phyloP scores from a whole-genome alignment of 2,797 vertebrate genomes.

The Cyclopterus lumpus region DNA sequence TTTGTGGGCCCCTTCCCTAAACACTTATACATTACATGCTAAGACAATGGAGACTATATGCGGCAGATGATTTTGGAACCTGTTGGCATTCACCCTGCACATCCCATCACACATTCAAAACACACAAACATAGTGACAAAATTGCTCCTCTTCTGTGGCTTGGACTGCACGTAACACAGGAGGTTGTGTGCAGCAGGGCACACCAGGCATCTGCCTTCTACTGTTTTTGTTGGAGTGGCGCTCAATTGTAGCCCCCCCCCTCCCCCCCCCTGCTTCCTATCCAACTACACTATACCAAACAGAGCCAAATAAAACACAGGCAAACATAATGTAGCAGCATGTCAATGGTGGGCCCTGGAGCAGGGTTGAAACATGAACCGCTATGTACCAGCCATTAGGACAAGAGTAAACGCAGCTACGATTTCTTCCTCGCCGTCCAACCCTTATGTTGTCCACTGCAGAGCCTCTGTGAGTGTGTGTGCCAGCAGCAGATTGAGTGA shows the following conservation, averaged over 20 bases:
- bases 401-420: constrained; percentile 76
- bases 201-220: constrained; percentile 60
- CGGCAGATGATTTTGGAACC: constrained; percentile 53
- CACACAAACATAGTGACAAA: constrained; percentile 53
- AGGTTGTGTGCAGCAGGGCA: constrained; percentile 49
- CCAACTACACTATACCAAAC: constrained; percentile 76
- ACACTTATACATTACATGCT: constrained; percentile 54
- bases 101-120: constrained; percentile 57
- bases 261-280: constrained; percentile 63
- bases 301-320: constrained; percentile 79
- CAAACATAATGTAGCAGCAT: constrained; percentile 81
- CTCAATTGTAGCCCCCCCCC: constrained; percentile 46
- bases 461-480: constrained; percentile 46
- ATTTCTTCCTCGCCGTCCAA: constrained; percentile 70
- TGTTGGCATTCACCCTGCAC: constrained; percentile 63
- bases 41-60: constrained; percentile 35
- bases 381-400: constrained; percentile 81
- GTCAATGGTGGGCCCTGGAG: constrained; percentile 75
- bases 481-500: constrained; percentile 79
- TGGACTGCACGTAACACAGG: constrained; percentile 40
- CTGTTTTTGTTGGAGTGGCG: constrained; percentile 77
- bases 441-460: constrained; percentile 74
- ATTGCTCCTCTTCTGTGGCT: constrained; percentile 45
- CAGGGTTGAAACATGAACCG: constrained; percentile 78
- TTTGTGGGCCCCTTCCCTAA: constrained; percentile 51